Evolutionary conservation across 2,797 vertebrate genomes (phyloP).

Genomic region (Girardinus metallicus): DNA sequence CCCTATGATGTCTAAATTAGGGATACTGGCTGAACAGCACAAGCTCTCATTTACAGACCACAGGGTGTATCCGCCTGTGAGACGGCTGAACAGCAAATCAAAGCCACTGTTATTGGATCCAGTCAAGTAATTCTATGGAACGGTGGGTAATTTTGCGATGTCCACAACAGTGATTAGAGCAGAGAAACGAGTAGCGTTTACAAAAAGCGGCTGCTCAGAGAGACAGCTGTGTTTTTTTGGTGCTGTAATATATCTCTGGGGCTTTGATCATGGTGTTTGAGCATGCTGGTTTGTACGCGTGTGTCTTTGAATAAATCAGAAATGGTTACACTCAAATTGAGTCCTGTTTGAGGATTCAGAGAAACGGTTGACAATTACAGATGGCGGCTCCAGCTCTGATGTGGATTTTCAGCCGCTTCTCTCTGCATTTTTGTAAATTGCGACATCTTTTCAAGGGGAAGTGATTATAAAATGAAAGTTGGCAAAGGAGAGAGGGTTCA

Average conservation of each 20-base stretch:
- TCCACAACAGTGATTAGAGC: constrained; percentile 72
- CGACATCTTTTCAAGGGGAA: constrained; percentile 14
- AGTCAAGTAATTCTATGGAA: constrained; percentile 57
- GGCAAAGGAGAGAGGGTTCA: constrained; percentile 19
- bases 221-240: constrained; percentile 48
- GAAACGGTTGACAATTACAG: constrained; percentile 41
- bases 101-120: constrained; percentile 51
- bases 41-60: constrained; percentile 69
- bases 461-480: constrained; percentile 37
- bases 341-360: constrained; percentile 36
- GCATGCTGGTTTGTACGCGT: constrained; percentile 25
- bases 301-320: constrained; percentile 16
- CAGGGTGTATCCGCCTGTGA: constrained; percentile 66
- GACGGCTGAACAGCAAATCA: constrained; percentile 68
- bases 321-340: constrained; percentile 40
- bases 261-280: constrained; percentile 58
- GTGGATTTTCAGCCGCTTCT: constrained; percentile 7
- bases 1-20: constrained; percentile 68
- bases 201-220: constrained; percentile 43
- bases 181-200: constrained; percentile 54
- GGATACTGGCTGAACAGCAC: constrained; percentile 57
- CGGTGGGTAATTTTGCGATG: constrained; percentile 52
- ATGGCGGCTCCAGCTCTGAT: constrained; percentile 23
- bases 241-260: constrained; percentile 28
- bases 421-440: constrained; percentile 27